Base-by-base conservation (phyloP, 1,140 invertebrate genomes). In the Brachionus koreanus region DNA sequence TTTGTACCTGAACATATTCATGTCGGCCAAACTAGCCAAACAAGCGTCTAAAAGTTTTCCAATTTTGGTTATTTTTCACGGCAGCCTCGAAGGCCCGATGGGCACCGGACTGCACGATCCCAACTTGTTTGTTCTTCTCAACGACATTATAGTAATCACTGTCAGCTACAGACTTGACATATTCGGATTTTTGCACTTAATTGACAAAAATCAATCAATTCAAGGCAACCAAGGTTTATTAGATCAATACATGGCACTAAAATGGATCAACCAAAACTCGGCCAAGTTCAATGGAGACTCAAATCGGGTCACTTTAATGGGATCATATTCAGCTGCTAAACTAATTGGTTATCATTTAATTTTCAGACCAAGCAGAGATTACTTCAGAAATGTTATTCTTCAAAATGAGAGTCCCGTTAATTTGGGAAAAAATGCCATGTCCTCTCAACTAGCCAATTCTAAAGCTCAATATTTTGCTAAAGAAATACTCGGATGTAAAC, bases 111-210 rank as follows among this genome's bases (percentile, higher is more conserved):
- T 94, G 0, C 97, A 97, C 89, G 96, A 98, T 86, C 95, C 95
- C 81, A 93, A 93, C 77, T 93, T 97, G 13, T 90, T 98, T 82
- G 93, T 95, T 69, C 94, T 94, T 85, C 94, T 94, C 86, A 94
- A 95, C 29, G 92, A 94, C 85, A 92, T 98, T 84, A 93, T 98
- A 84, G 95, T 98, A 82, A 94, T 98, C 87, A 96, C 95, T 83
- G 92, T 98, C 86, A 99, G 98, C 91, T 99, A 97, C 90, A 92
- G 97, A 84, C 92, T 98, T 46, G 97, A 96, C 83, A 92, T 97
- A 85, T 89, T 98, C 84, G 96, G 96, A 0, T 79, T 79, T 72
- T 52, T 69, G 49, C 35, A 57, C 76, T 35, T 74, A 35, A 69
- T 52, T 25, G 33, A 67, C 23, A 92, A 93, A 9, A 93, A 95